Evolutionary conservation across 2,113 vertebrate genomes (phyloP), one percentile per base, ranked within the genome.

Genomic region (Ascaphus truei): DNA sequence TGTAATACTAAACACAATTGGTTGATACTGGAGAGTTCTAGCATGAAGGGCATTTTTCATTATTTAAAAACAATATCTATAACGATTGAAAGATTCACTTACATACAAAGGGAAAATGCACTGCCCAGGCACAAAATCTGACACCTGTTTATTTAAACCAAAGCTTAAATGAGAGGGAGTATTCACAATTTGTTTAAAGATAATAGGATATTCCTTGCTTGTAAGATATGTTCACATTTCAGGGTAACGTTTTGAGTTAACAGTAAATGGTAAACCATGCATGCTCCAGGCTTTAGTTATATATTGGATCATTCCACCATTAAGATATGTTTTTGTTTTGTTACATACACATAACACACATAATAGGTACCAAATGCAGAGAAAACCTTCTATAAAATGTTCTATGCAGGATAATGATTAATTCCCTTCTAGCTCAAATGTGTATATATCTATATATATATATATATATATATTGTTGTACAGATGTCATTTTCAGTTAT

Each of bases 391-490:
- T 89, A 86, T 93, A 85, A 86, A 90, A 88, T 89, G 90, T 94
- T 94, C 92, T 95, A 95, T 98, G 94, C 95, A 98, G 94, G 92
- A 95, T 93, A 91, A 93, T 91, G 90, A 92, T 86, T 91, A 88
- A 94, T 93, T 94, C 91, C 90, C 90, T 91, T 91, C 87, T 92
- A 85, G 86, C 83, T 86, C 83, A 91, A 81, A 86, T 96, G 95
- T 97, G n/a, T n/a, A n/a, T n/a, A n/a, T n/a, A n/a, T n/a, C n/a
- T n/a, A n/a, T n/a, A n/a, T n/a, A n/a, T n/a, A n/a, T n/a, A n/a
- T n/a, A n/a, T n/a, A n/a, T n/a, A n/a, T n/a, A n/a, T n/a, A 94
- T 93, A 96, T 93, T 95, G 86, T 90, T 98, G 94, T 98, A 95
- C 93, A 96, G 90, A 88, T 86, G 87, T 93, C 83, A 80, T 92